phyloP scores from a whole-genome alignment of 2,888 invertebrate species.

The Mimumesa dahlbomi region DNA sequence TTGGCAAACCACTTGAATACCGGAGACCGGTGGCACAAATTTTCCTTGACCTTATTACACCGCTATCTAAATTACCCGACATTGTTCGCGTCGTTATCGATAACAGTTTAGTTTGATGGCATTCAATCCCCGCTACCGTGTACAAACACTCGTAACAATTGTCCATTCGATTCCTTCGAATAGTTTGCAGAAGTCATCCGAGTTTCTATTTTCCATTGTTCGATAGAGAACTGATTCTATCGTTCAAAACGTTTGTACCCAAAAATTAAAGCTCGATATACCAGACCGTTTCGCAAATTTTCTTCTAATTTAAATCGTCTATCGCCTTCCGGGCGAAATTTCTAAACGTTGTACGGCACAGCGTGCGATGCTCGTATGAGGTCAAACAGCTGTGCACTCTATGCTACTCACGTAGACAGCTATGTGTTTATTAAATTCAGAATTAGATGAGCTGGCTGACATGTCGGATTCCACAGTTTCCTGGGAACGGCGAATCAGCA shows the following conservation, averaged over 20 bases:
- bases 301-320: too few relatives aligned
- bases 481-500: conserved; percentile 54
- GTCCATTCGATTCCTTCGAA: too few relatives aligned
- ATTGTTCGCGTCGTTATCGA: conserved; percentile 12
- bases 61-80: conserved; percentile 35
- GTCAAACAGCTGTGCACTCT: conserved; percentile 42
- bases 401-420: conserved; percentile 51
- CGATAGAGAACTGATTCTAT: too few relatives aligned
- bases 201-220: too few relatives aligned
- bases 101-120: conserved; percentile 27
- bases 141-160: neutral
- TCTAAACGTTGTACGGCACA: too few relatives aligned
- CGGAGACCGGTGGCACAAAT: neutral
- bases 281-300: too few relatives aligned
- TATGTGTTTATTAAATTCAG: conserved; percentile 74
- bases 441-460: conserved; percentile 63
- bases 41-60: conserved; percentile 18
- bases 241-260: too few relatives aligned
- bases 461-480: conserved; percentile 63
- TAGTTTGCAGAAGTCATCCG: too few relatives aligned
- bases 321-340: too few relatives aligned
- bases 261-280: too few relatives aligned
- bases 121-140: neutral
- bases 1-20: conserved; percentile 8
- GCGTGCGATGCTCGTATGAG: conserved; percentile 4